Conservation (phyloP, 2,797 vertebrate genomes). For the Urosaurus nigricauda region DNA sequence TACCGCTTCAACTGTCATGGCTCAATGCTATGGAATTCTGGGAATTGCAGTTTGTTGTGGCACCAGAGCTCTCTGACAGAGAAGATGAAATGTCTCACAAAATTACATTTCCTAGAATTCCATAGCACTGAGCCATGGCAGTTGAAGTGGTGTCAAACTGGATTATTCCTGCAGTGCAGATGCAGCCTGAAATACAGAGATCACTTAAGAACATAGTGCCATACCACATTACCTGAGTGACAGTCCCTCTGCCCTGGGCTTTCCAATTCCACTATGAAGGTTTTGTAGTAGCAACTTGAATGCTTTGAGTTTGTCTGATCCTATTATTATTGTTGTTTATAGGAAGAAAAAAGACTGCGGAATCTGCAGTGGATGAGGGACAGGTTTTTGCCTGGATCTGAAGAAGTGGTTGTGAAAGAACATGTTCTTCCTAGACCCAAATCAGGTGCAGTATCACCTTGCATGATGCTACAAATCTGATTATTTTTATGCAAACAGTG, state of each 20-base stretch:
- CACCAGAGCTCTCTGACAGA: too few species aligned
- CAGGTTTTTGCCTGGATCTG: constrained; percentile 35
- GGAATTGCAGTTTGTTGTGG: too few species aligned
- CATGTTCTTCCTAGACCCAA: neutral
- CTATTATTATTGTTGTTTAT: constrained; percentile 29
- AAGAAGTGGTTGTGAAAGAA: constrained; percentile 1
- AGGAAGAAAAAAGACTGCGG: constrained; percentile 16
- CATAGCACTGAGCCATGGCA: too few species aligned
- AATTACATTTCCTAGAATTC: too few species aligned
- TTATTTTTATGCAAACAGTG: neutral
- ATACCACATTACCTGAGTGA: neutral
- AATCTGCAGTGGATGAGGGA: constrained; percentile 52
- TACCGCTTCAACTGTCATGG: too few species aligned
- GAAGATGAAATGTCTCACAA: too few species aligned
- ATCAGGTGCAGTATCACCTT: constrained; percentile 16
- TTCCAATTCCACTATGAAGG: neutral
- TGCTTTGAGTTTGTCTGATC: neutral
- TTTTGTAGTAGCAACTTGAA: neutral
- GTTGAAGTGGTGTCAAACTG: too few species aligned
- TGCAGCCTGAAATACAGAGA: neutral
- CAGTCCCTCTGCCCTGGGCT: neutral
- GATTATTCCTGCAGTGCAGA: too few species aligned
- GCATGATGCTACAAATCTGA: neutral
- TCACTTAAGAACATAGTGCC: neutral
- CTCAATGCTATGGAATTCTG: too few species aligned